A percentile compares a stretch with the other conserved stretches of the same genome.
phyloP scores from a whole-genome alignment of 2,113 vertebrate species.

The Oncorhynchus clarkii region DNA sequence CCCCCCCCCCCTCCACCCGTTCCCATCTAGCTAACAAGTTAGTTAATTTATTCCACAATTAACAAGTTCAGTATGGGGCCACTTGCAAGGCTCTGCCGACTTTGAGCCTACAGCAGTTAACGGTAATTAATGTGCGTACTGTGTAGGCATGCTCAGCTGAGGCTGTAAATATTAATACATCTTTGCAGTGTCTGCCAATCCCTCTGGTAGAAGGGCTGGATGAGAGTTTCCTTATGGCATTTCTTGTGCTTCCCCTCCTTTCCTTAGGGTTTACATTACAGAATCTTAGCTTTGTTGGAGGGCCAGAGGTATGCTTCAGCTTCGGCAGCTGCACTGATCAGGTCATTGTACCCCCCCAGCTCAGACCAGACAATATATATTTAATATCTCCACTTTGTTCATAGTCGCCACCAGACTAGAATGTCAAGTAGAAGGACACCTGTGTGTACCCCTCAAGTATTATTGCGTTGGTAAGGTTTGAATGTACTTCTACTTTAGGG shows the following conservation, averaged over 20 bases:
- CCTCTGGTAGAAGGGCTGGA: slow-evolving; percentile 50
- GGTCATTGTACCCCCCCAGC: slow-evolving; percentile 31
- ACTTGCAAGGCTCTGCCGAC: slow-evolving; percentile 55
- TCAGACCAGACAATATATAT: slow-evolving; percentile 8
- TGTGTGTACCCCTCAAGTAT: neutral
- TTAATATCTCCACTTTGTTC: slow-evolving; percentile 13
- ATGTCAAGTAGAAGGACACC: neutral
- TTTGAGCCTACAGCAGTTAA: slow-evolving; percentile 62
- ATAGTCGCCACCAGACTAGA: slow-evolving; percentile 18
- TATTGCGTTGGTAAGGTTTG: neutral
- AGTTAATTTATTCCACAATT: slow-evolving; percentile 69
- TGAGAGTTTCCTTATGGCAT: slow-evolving; percentile 44
- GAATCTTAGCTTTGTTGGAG: slow-evolving; percentile 55
- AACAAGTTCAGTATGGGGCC: slow-evolving; percentile 61
- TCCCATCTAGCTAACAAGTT: slow-evolving; percentile 33
- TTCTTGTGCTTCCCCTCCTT: slow-evolving; percentile 33
- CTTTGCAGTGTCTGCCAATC: slow-evolving; percentile 60
- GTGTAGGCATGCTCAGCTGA: slow-evolving; percentile 58
- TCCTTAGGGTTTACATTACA: slow-evolving; percentile 34
- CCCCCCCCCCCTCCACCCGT: neutral
- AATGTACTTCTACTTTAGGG: neutral
- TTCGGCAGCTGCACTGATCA: slow-evolving; percentile 36
- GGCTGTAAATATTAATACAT: slow-evolving; percentile 73
- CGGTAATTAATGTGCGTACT: slow-evolving; percentile 71
- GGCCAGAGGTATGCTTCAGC: slow-evolving; percentile 48